phyloP scores from a whole-genome alignment of 2,113 vertebrate species.

The Leptobrachium leishanense region DNA sequence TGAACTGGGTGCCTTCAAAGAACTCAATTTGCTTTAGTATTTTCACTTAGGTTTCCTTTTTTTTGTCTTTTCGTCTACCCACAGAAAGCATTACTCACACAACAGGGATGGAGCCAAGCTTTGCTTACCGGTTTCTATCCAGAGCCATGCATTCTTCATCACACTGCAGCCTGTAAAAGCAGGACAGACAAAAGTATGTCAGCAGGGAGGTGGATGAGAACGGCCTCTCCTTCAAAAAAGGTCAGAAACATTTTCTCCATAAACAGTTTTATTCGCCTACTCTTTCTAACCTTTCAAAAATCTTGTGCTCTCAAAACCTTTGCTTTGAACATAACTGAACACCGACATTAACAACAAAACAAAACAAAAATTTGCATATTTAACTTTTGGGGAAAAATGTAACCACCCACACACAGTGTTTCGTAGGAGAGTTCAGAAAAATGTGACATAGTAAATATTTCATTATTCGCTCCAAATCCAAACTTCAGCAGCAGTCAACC shows the following conservation, averaged over 20 bases:
- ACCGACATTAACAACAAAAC: constrained; percentile 18
- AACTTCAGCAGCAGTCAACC: no score
- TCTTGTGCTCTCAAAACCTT: neutral
- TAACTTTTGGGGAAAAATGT: constrained; percentile 1
- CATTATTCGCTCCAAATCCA: no score
- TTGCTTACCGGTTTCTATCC: constrained; percentile 86
- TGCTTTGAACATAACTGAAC: constrained; percentile 7
- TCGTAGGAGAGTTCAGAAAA: constrained; percentile 14
- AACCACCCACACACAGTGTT: constrained; percentile 20
- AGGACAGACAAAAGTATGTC: constrained; percentile 52
- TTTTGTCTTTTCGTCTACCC: no score
- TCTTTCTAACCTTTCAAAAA: constrained; percentile 36
- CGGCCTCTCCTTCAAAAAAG: constrained; percentile 7
- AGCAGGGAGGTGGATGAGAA: neutral
- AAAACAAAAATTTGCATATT: neutral
- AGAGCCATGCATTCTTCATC: constrained; percentile 89
- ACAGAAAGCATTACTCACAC: constrained; percentile 1
- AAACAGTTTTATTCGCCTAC: constrained; percentile 10
- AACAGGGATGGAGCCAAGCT: neutral
- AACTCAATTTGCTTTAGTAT: no score
- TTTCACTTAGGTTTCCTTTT: no score
- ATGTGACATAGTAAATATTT: neutral
- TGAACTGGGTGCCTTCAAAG: no score
- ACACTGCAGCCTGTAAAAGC: constrained; percentile 82
- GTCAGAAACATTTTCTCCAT: constrained; percentile 16